Conservation (phyloP, 2,888 invertebrate genomes). For the Caenorhabditis sulstoni region DNA sequence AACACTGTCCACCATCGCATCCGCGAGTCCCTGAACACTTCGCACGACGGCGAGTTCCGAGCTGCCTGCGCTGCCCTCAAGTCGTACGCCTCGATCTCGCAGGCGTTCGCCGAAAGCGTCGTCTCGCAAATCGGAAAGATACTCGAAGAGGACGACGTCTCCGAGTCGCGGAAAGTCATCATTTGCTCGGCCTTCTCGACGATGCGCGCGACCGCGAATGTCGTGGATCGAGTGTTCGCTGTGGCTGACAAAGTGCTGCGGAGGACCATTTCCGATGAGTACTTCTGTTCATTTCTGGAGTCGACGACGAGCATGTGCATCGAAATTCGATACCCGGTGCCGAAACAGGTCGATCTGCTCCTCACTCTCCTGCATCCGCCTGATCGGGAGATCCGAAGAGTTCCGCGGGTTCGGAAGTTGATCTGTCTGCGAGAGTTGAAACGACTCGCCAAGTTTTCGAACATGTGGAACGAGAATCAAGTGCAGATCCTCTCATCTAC, state of each 20-base stretch:
- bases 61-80: constrained; percentile 96
- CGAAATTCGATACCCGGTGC: constrained; percentile 59
- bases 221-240: constrained; percentile 50
- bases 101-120: constrained; percentile 82
- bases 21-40: constrained; percentile 85
- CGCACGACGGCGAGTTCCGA: constrained; percentile 95
- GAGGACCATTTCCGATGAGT: constrained; percentile 30
- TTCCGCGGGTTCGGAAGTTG: constrained; percentile 1
- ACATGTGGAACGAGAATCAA: constrained; percentile 68
- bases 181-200: constrained; percentile 35
- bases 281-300: constrained; percentile 50
- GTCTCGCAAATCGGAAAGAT: constrained; percentile 49
- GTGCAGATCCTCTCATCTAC: constrained; percentile 25
- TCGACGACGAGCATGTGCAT: constrained; percentile 63
- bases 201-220: constrained; percentile 47
- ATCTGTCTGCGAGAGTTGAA: constrained; percentile 48
- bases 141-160: constrained; percentile 38
- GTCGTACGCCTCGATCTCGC: constrained; percentile 94
- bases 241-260: constrained; percentile 48
- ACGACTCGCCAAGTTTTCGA: constrained; percentile 60
- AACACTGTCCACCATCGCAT: constrained; percentile 66
- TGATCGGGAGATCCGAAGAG: not conserved
- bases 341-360: constrained; percentile 52
- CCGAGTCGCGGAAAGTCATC: constrained; percentile 36
- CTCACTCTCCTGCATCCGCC: constrained; percentile 14